Evolutionary conservation across 1,140 invertebrate species (phyloP), one percentile per base, ranked within the genome.

Genomic region (Drosophila arizonae): DNA sequence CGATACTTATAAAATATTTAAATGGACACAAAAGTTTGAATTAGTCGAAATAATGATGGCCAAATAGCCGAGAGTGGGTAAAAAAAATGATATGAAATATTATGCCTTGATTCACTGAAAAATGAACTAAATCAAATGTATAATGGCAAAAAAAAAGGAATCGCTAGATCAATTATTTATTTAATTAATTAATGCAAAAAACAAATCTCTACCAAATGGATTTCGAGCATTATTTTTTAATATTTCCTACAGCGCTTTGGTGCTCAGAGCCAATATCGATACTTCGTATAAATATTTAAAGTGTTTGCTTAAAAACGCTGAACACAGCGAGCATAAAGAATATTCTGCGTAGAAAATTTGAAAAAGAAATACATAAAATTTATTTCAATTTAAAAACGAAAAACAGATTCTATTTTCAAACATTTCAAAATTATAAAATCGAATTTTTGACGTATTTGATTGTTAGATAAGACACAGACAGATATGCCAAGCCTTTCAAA

Each of bases 1-100:
- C 60, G 15, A 68, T 52, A 62, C 58, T 26, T 36, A 36, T 11
- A 51, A 80, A 62, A 26, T 87, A 85, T 85, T 86, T 78, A 85
- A 39, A 39, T 85, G 81, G 75, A 67, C 56, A 69, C 68, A 58
- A 68, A 54, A 82, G 72, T 50, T 66, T 76, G 17, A 60, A 26
- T 39, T 43, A 73, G 54, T 68, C 60, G 36, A 68, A 72, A 61
- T 21, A 30, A 52, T 48, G 55, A 51, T 46, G 43, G 13, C 63
- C 46, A 61, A 33, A 33, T 33, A 33, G 33, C 9, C 2, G 33
- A 9, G 8, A 33, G 33, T 41, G 43, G 21, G 9, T 62, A 28
- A 50, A 51, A 15, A 45, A 52, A 56, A 64, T 30, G 50, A 70
- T 24, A 66, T 41, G 58, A 17, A 43, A 43, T 71, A 46, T 51